Conservation (phyloP, 2,113 vertebrate species). For the Entomyzon cyanotis region DNA sequence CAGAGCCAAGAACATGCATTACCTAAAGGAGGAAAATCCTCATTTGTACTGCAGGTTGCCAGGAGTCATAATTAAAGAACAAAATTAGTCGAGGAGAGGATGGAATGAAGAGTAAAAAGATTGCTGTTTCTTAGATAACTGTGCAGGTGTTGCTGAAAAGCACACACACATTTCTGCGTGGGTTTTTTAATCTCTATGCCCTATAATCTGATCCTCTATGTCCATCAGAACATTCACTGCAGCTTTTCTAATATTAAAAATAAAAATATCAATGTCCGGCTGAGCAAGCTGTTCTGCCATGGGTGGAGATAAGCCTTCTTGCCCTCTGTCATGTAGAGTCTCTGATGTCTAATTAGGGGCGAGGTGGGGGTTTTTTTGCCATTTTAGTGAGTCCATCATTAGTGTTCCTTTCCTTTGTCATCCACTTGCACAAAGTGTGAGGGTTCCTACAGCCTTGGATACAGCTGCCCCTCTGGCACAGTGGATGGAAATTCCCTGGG, state of each 20-base stretch:
- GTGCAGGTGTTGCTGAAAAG: background rate
- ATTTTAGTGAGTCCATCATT: background rate
- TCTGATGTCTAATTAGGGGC: background rate
- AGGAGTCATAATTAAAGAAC: constrained; percentile 58
- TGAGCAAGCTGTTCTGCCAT: background rate
- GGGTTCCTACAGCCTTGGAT: background rate
- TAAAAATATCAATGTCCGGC: background rate
- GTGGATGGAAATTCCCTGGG: background rate
- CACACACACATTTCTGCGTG: background rate
- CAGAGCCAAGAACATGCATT: constrained; percentile 56
- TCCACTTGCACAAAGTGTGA: background rate
- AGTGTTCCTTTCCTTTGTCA: background rate
- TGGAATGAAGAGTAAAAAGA: constrained; percentile 22
- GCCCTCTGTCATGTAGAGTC: background rate
- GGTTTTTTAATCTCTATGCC: background rate
- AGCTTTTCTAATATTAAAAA: background rate
- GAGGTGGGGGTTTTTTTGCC: background rate
- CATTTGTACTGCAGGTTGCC: constrained; percentile 59
- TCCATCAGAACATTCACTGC: background rate
- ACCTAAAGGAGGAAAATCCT: constrained; percentile 59
- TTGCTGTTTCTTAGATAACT: constrained; percentile 23
- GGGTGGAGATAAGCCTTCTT: background rate
- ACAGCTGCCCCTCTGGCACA: background rate
- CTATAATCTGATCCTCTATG: background rate
- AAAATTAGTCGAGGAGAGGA: constrained; percentile 40